phyloP scores from a whole-genome alignment of 2,888 invertebrate species.

The Agonum fuliginosum region DNA sequence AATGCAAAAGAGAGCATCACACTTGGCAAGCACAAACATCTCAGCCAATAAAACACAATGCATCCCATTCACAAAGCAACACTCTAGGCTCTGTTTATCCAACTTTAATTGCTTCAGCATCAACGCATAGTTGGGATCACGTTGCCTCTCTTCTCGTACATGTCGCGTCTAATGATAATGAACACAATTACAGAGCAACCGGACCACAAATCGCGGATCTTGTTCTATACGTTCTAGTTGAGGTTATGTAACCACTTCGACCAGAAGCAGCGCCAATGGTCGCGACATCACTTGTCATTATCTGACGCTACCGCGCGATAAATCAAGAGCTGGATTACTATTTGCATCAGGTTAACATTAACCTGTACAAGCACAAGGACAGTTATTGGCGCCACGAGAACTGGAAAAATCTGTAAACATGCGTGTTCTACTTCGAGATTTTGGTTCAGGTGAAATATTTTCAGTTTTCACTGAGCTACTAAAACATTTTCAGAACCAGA shows the following conservation, averaged over 20 bases:
- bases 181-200: conserved; percentile 19
- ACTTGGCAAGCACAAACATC: conserved; percentile 24
- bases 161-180: conserved; percentile 7
- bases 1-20: conserved; percentile 20
- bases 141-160: background rate
- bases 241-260: conserved; percentile 13
- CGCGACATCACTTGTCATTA: conserved; percentile 41
- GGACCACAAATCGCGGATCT: too few species aligned
- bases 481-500: too few species aligned
- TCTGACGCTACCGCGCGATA: conserved; percentile 35
- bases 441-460: conserved; percentile 19
- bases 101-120: background rate
- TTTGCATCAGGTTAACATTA: conserved; percentile 48
- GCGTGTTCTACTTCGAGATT: conserved; percentile 30
- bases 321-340: conserved; percentile 43
- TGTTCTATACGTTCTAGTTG: conserved; percentile 2
- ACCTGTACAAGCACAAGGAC: conserved; percentile 45
- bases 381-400: conserved; percentile 45
- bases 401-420: conserved; percentile 37
- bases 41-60: conserved; percentile 30
- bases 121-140: background rate
- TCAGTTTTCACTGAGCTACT: background rate
- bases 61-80: conserved; percentile 35
- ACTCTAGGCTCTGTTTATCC: background rate
- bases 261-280: background rate